A percentile compares a stretch with the other conserved stretches of the same genome.
phyloP scores from a whole-genome alignment of 2,888 invertebrate genomes.

The Stegana nigrithorax region DNA sequence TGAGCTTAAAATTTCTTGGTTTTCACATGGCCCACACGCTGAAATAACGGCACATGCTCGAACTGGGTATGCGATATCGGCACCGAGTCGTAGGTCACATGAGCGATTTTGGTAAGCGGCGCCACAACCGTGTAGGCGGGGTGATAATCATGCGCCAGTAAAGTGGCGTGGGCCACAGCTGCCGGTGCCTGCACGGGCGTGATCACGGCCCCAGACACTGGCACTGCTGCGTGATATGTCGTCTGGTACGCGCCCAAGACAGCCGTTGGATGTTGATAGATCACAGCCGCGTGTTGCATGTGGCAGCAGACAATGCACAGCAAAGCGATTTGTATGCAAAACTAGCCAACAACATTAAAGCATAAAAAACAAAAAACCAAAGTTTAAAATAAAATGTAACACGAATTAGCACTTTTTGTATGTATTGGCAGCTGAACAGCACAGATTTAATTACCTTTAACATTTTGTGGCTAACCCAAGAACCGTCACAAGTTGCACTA shows the following conservation, averaged over 20 bases:
- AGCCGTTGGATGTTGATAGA: constrained; percentile 29
- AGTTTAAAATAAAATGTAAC: background rate
- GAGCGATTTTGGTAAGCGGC: constrained; percentile 54
- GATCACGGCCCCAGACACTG: background rate
- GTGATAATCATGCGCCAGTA: constrained; percentile 24
- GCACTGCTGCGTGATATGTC: background rate
- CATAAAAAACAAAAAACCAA: background rate
- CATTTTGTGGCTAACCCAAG: constrained; percentile 20
- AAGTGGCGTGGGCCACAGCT: no score
- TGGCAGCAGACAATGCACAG: constrained; percentile 2
- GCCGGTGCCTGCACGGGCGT: no score
- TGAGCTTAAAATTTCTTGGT: constrained; percentile 25
- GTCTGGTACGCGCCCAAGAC: constrained; percentile 17
- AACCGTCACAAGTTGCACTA: constrained; percentile 36
- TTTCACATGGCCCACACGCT: constrained; percentile 52
- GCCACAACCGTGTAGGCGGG: constrained; percentile 55
- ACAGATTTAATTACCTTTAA: constrained; percentile 34
- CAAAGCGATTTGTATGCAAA: background rate
- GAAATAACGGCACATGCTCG: constrained; percentile 57
- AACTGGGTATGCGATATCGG: constrained; percentile 51
- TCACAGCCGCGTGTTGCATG: constrained; percentile 26
- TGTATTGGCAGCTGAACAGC: no score
- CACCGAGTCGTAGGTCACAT: constrained; percentile 57
- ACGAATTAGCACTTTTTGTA: background rate
- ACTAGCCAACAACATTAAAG: background rate